phyloP scores from a whole-genome alignment of 2,113 vertebrate species.

The Anas platyrhynchos region DNA sequence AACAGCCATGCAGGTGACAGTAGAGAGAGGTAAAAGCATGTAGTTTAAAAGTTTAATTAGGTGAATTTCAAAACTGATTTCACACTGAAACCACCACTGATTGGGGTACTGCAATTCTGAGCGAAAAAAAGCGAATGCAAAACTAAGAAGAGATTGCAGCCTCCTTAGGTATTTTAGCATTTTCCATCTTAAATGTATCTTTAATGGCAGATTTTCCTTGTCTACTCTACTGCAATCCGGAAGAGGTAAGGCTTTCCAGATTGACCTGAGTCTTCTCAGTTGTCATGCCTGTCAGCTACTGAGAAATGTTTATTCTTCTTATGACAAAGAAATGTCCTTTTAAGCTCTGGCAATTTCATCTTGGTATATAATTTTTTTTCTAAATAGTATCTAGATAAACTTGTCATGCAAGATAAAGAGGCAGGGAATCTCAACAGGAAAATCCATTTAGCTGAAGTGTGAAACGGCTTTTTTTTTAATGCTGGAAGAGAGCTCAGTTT shows the following conservation, averaged over 20 bases:
- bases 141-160: neutral
- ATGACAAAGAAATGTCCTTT: neutral
- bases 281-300: conserved; percentile 2
- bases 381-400: neutral
- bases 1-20: neutral
- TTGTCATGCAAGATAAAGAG: neutral
- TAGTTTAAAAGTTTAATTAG: neutral
- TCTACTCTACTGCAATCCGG: neutral
- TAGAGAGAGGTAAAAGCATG: neutral
- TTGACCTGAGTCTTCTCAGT: neutral
- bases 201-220: conserved; percentile 4
- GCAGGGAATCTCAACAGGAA: neutral
- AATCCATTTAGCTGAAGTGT: neutral
- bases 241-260: neutral
- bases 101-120: neutral
- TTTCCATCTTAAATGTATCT: conserved; percentile 8
- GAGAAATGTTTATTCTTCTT: conserved; percentile 27
- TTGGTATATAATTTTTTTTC: neutral
- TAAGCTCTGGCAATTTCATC: neutral
- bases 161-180: neutral
- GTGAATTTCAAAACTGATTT: neutral
- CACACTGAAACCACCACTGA: neutral
- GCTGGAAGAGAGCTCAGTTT: neutral
- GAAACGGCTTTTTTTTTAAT: neutral
- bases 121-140: neutral